These are phyloP conservation scores for Cyclargus thomasi DNA, from an alignment of 1,140 invertebrate genomes.

Conservation along the genomic window DNA sequence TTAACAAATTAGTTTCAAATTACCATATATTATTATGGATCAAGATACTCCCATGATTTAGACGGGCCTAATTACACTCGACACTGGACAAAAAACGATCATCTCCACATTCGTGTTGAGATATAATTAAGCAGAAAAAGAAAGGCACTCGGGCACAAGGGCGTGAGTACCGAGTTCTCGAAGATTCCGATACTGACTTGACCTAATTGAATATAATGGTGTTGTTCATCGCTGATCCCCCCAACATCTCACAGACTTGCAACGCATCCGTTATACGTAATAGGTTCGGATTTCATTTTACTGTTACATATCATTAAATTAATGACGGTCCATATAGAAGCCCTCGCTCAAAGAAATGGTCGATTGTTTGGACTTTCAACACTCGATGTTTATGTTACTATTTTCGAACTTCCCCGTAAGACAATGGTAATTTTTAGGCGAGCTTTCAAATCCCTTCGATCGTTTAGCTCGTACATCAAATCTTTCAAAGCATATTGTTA, in stretches of 20 bases:
- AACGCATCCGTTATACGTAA: conserved; percentile 30
- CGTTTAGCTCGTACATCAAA: not conserved
- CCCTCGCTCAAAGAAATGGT: conserved; percentile 38
- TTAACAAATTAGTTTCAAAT: not conserved
- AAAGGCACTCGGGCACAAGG: conserved; percentile 55
- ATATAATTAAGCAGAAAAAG: conserved; percentile 63
- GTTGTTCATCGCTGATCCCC: conserved; percentile 58
- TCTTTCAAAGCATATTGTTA: not conserved
- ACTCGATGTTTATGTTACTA: conserved; percentile 27
- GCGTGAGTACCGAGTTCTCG: conserved; percentile 67
- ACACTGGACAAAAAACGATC: conserved; percentile 17
- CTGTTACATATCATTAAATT: conserved; percentile 58
- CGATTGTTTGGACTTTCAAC: conserved; percentile 33
- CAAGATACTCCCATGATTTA: not conserved
- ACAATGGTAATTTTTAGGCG: conserved; percentile 11
- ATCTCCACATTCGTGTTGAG: conserved; percentile 29
- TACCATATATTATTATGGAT: not conserved
- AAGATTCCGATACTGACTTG: conserved; percentile 58
- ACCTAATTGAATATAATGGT: conserved; percentile 74
- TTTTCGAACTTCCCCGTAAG: conserved; percentile 3
- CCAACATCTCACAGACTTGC: conserved; percentile 48
- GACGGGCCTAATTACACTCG: conserved; percentile 9
- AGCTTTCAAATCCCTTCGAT: conserved; percentile 5
- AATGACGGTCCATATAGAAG: conserved; percentile 51
- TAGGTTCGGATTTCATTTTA: conserved; percentile 49